phyloP scores from a whole-genome alignment of 2,797 vertebrate species.

The Lophotriccus pileatus region DNA sequence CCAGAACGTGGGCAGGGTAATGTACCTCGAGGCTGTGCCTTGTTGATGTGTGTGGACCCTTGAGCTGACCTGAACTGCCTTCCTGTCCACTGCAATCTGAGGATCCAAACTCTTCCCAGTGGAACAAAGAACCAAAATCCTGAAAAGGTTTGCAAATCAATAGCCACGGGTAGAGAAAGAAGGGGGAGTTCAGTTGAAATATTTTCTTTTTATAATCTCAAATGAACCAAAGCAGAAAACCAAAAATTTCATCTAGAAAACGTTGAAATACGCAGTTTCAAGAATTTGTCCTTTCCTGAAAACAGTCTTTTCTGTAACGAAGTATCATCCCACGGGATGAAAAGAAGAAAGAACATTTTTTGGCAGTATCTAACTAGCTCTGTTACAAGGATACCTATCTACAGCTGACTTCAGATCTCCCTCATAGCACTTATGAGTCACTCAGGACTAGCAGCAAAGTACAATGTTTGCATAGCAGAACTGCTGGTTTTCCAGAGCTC shows the following conservation, averaged over 20 bases:
- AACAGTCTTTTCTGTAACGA: background rate
- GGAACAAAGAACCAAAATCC: background rate
- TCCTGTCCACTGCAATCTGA: rapidly evolving
- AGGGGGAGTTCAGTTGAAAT: background rate
- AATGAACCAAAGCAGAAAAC: background rate
- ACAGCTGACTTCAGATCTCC: background rate
- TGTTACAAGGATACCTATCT: background rate
- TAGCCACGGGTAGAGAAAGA: background rate
- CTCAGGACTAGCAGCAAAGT: background rate
- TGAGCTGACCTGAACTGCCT: background rate
- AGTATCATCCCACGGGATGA: background rate
- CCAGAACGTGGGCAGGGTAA: background rate
- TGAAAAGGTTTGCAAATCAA: background rate
- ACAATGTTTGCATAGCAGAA: background rate
- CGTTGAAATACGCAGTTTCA: background rate
- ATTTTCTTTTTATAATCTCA: background rate
- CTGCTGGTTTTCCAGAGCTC: background rate
- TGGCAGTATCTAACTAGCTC: background rate
- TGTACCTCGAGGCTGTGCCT: background rate
- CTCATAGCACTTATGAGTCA: background rate
- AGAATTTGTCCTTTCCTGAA: background rate
- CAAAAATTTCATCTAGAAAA: background rate
- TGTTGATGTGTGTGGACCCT: rapidly evolving
- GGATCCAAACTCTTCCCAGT: background rate
- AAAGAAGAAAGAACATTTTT: background rate